Conservation (phyloP, 2,113 vertebrate species). For the Dipodomys spectabilis region DNA sequence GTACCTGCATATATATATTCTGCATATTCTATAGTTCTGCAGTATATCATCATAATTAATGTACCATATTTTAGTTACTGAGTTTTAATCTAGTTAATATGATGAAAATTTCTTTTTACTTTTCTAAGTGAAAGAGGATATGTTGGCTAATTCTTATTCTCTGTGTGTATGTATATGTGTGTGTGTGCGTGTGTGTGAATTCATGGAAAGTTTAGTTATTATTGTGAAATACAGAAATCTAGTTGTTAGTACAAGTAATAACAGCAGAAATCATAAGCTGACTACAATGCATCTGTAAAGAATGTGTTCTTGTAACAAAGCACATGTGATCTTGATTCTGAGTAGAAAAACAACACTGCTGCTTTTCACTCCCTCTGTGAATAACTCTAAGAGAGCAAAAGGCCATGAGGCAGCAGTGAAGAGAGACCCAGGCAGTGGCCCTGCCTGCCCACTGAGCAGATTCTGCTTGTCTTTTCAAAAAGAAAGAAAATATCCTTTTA, state of each 20-base stretch:
- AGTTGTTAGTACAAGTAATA: constrained; percentile 10
- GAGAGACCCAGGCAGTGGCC: constrained; percentile 62
- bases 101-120: not conserved
- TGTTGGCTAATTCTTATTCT: not conserved
- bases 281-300: constrained; percentile 34
- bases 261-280: not conserved
- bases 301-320: constrained; percentile 33
- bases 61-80: constrained; percentile 1
- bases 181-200: not conserved
- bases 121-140: constrained; percentile 1
- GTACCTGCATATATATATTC: not conserved
- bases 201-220: constrained; percentile 13
- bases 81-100: not conserved
- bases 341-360: not conserved
- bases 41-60: not conserved
- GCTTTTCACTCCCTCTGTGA: constrained; percentile 45
- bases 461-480: constrained; percentile 77
- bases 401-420: constrained; percentile 40
- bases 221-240: constrained; percentile 10
- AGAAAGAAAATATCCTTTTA: constrained; percentile 80
- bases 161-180: not conserved
- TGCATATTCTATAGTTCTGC: not conserved
- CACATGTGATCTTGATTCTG: not conserved
- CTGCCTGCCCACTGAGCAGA: constrained; percentile 63
- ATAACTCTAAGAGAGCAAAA: constrained; percentile 56